Conservation (phyloP, 2,888 invertebrate species). For the Eupithecia subumbrata region DNA sequence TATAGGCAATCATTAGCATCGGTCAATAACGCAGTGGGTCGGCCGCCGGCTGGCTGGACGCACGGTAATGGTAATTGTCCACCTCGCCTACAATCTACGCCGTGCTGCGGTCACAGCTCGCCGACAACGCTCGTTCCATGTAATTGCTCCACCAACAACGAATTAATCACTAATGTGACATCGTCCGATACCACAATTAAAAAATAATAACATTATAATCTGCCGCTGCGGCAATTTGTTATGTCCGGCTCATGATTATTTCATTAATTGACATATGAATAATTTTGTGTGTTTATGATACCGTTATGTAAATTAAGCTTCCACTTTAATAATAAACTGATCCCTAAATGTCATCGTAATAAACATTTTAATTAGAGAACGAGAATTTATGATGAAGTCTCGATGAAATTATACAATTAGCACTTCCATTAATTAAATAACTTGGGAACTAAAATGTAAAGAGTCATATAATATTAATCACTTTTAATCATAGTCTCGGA, state of each 20-base stretch:
- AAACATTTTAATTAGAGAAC: constrained; percentile 22
- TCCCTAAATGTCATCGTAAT: constrained; percentile 22
- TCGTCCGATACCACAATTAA: constrained; percentile 59
- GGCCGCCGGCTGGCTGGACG: constrained; percentile 30
- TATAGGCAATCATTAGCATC: constrained; percentile 72
- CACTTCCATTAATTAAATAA: constrained; percentile 39
- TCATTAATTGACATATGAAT: constrained; percentile 52
- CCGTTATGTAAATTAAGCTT: constrained; percentile 42
- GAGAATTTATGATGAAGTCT: constrained; percentile 33
- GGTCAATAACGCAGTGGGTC: constrained; percentile 68
- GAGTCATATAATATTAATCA: constrained; percentile 17
- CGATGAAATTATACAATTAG: constrained; percentile 35
- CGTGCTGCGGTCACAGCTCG: constrained; percentile 61
- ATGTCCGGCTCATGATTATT: constrained; percentile 55
- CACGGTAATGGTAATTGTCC: constrained; percentile 57
- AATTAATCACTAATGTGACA: constrained; percentile 79
- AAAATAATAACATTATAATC: constrained; percentile 65
- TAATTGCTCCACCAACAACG: constrained; percentile 73
- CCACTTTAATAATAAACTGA: constrained; percentile 19
- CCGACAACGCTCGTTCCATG: constrained; percentile 66
- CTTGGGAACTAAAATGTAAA: constrained; percentile 16
- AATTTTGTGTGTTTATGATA: constrained; percentile 46
- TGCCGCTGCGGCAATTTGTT: constrained; percentile 56
- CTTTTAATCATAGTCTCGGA: constrained; percentile 13
- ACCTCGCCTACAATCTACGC: constrained; percentile 44